phyloP scores from a whole-genome alignment of 30 jellyfish, hydroid and myxozoan species.

The Sanderia malayensis region DNA sequence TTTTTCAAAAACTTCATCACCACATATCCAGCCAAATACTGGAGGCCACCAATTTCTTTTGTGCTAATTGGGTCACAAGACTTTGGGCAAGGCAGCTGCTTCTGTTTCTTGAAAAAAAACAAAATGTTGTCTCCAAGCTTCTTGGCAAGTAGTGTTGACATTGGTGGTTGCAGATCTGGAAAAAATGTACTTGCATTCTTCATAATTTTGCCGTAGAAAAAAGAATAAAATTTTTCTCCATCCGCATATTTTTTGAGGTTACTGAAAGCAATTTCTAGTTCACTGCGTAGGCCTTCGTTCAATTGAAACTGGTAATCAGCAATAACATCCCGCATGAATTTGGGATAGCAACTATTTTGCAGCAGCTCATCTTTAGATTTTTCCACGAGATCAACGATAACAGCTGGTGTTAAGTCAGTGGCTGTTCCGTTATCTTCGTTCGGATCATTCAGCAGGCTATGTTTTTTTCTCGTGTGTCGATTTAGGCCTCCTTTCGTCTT shows the following conservation, averaged over 20 bases:
- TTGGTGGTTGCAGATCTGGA: slow-evolving; percentile 28
- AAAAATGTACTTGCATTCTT: background rate
- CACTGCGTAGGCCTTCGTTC: background rate
- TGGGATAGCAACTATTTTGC: background rate
- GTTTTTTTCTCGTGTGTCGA: background rate
- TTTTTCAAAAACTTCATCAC: slow-evolving; percentile 12
- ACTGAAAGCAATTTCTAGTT: background rate
- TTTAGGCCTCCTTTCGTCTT: slow-evolving; percentile 5
- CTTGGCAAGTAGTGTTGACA: background rate
- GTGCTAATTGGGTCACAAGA: slow-evolving; percentile 3
- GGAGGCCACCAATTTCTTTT: background rate
- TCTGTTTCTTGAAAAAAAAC: slow-evolving; percentile 23
- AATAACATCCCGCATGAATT: background rate
- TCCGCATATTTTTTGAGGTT: background rate
- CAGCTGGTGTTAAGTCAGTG: background rate
- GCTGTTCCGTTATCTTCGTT: background rate
- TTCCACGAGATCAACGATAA: background rate
- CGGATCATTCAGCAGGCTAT: background rate
- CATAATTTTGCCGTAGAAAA: slow-evolving; percentile 20
- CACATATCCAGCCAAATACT: slow-evolving; percentile 20
- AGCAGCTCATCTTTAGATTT: background rate
- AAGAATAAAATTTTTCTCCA: slow-evolving; percentile 6
- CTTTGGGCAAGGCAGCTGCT: slow-evolving; percentile 29
- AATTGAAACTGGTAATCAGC: background rate
- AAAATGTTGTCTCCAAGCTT: slow-evolving; percentile 4